Base-by-base conservation (phyloP, 92 coral and sea anemone genomes). In the Pocillopora grandis region DNA sequence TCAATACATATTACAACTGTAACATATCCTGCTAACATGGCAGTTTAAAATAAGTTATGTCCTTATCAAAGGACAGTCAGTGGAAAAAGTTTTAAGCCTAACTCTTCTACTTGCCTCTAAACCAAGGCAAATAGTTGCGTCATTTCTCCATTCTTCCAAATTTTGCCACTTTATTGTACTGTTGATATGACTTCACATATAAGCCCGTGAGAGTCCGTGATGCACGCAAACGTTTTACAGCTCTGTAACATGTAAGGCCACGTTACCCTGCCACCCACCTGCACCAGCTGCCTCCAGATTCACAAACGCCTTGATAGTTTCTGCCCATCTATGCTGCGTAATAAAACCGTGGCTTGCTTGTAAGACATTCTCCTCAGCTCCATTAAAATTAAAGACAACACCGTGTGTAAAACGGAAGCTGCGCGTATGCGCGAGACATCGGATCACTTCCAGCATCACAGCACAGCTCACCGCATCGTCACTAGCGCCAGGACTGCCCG, bases 331-430 rank as follows among this genome's bases (percentile, higher is more conserved):
- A 72, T 97, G 99, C 69, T 94, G 97, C 0, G 97, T 97, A 67
- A 96, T 96, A 85, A 96, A 96, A 16, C 99, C 99, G 80, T 96
- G 99, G 82, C 99, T 96, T 4, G 98, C 99, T 76, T 96, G 99
- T 31, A 96, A 82, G 74, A 94, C 66, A 77, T 97, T 94, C 70
- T 97, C 99, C 87, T 97, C 99, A 2, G 99, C 99, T 64, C 99
- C 99, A 88, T 97, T 97, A 70, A 97, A 97, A 55, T 90, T 90
- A 60, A 97, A 97, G 57, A 97, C 91, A 1, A 97, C 81, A 57
- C 94, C 95, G 56, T 94, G 91, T 6, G 76, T 77, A 58, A 97
- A 87, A 49, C 74, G 71, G 56, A 84, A 84, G 62, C 76, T 68
- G 14, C 87, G 81, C 10, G 94, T 92, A 27, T 89, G 87, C 17